A percentile compares a stretch with the other conserved stretches of the same genome.
These are phyloP conservation scores for Gadopsis marmoratus DNA, from an alignment of 2,797 vertebrate genomes.

Conservation along the genomic window DNA sequence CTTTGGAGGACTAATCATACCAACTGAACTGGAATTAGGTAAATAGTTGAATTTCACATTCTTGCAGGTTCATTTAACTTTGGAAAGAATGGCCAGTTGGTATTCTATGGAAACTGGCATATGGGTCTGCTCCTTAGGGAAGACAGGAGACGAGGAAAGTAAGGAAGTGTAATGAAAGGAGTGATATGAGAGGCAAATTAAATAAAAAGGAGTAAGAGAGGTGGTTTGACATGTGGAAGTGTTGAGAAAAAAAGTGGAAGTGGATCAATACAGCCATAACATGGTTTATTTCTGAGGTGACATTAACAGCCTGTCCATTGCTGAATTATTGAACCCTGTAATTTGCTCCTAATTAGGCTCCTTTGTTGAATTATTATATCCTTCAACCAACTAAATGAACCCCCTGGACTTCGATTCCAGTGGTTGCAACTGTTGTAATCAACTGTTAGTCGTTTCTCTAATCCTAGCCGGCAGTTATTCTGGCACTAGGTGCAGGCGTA, in stretches of 20 bases:
- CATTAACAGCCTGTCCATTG: constrained; percentile 27
- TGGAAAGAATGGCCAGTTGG: constrained; percentile 53
- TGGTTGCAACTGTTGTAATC: constrained; percentile 69
- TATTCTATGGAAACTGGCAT: constrained; percentile 61
- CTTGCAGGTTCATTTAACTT: constrained; percentile 71
- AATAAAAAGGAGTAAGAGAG: constrained; percentile 8
- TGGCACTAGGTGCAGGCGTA: constrained; percentile 53
- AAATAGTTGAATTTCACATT: constrained; percentile 73
- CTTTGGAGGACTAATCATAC: constrained; percentile 37
- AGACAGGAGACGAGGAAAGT: constrained; percentile 7
- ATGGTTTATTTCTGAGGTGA: constrained; percentile 36
- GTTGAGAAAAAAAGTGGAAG: constrained; percentile 1
- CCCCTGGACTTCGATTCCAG: constrained; percentile 53
- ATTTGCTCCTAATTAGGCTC: constrained; percentile 59
- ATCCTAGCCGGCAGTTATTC: constrained; percentile 72
- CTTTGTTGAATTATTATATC: constrained; percentile 51
- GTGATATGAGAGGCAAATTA: constrained; percentile 23
- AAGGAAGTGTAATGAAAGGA: constrained; percentile 29
- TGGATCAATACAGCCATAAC: constrained; percentile 6
- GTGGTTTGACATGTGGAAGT: not conserved
- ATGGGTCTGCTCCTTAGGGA: constrained; percentile 36
- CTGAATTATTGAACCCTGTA: constrained; percentile 54
- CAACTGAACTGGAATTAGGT: constrained; percentile 63
- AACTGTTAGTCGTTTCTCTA: constrained; percentile 61
- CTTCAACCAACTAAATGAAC: constrained; percentile 48